Evolutionary conservation across 2,888 invertebrate species (phyloP).

Genomic region (Rotaria macrura): DNA sequence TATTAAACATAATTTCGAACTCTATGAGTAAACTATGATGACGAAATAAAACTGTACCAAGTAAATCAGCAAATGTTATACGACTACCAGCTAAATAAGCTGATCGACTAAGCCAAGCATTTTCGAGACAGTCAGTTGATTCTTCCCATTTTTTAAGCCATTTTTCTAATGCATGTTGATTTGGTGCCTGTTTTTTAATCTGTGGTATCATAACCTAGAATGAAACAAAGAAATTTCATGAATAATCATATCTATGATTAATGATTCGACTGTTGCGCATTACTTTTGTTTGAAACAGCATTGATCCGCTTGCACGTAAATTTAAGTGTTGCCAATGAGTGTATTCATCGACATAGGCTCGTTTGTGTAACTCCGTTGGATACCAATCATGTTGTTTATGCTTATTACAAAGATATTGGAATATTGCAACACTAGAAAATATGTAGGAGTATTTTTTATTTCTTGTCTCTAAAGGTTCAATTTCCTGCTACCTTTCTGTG

Average conservation of each 20-base stretch:
- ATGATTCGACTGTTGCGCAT: slow-evolving; percentile 31
- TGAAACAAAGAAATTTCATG: not conserved
- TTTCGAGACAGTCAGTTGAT: slow-evolving; percentile 37
- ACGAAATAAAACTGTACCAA: slow-evolving; percentile 30
- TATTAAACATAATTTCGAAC: not conserved
- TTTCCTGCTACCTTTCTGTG: slow-evolving; percentile 52
- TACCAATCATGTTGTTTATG: slow-evolving; percentile 57
- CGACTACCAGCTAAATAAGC: slow-evolving; percentile 40
- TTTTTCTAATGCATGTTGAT: slow-evolving; percentile 38
- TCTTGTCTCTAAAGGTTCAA: not conserved
- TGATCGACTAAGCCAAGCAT: slow-evolving; percentile 39
- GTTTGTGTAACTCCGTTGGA: slow-evolving; percentile 57
- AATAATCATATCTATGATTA: too few relatives aligned
- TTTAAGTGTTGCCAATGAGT: slow-evolving; percentile 68
- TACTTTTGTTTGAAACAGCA: slow-evolving; percentile 58
- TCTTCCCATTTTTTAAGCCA: slow-evolving; percentile 36
- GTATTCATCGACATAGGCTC: slow-evolving; percentile 62
- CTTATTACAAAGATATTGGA: slow-evolving; percentile 60
- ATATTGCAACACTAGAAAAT: slow-evolving; percentile 59
- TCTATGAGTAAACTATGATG: not conserved
- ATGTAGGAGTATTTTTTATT: too few relatives aligned
- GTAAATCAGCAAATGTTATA: slow-evolving; percentile 44
- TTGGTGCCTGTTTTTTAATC: slow-evolving; percentile 38
- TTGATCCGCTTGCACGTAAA: slow-evolving; percentile 55
- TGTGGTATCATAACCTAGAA: slow-evolving; percentile 41